Conservation (phyloP, 2,888 invertebrate genomes). For the Chrysolina oricalcia region DNA sequence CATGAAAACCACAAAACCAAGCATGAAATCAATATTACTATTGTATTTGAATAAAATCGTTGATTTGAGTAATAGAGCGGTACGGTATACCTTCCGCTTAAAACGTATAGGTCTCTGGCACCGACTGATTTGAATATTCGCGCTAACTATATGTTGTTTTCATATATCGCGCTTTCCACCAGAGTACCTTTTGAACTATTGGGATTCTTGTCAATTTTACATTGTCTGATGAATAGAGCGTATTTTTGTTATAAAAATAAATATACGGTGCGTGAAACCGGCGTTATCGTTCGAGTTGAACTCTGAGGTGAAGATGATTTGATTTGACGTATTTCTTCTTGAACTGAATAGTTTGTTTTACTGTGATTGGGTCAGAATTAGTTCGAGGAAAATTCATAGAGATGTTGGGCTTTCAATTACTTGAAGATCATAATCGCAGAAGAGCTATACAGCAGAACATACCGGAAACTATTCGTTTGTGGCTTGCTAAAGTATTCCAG, state of each 20-base stretch:
- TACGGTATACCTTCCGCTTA: no score
- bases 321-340: neutral
- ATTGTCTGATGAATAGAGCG: conserved; percentile 2
- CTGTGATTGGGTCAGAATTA: no score
- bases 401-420: conserved; percentile 12
- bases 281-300: no score
- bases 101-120: conserved; percentile 5
- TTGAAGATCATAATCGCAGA: conserved; percentile 4
- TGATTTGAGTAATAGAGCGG: no score
- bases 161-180: neutral
- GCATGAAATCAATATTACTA: no score
- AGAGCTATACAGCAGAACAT: no score
- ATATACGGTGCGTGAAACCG: no score
- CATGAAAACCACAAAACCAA: no score
- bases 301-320: neutral
- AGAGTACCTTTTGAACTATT: neutral
- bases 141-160: neutral
- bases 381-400: conserved; percentile 2
- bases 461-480: no score
- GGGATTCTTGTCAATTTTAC: neutral
- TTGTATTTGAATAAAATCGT: no score
- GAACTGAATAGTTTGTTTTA: neutral
- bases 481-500: no score
- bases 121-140: neutral
- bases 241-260: no score